Evolutionary conservation across 2,888 invertebrate genomes (phyloP).

Genomic region (Torymus texanus): DNA sequence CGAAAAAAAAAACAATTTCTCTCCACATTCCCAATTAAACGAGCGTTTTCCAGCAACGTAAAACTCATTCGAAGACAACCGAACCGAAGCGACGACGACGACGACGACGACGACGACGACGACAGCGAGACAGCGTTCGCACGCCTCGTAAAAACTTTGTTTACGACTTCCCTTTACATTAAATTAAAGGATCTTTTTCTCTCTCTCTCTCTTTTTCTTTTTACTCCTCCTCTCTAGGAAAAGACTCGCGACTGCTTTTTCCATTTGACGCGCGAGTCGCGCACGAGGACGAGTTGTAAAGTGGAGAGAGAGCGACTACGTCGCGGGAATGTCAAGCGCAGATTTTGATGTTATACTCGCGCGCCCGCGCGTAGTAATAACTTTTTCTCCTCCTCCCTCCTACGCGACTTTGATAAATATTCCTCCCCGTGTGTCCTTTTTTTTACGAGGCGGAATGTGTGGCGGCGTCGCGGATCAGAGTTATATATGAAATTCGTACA

Average conservation of each 20-base stretch:
- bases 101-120: too few species aligned
- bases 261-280: conserved; percentile 40
- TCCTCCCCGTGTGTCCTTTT: conserved; percentile 17
- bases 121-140: too few species aligned
- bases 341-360: conserved; percentile 38
- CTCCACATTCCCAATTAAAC: too few species aligned
- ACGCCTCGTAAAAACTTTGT: conserved; percentile 47
- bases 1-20: background rate
- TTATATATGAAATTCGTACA: conserved; percentile 40
- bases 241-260: conserved; percentile 25
- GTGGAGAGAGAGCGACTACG: conserved; percentile 2
- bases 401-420: conserved; percentile 48
- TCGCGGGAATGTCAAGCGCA: conserved; percentile 44
- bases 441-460: conserved; percentile 40
- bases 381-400: conserved; percentile 2
- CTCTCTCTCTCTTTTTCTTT: background rate
- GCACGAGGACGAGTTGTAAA: conserved; percentile 17
- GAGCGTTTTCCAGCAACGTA: conserved; percentile 3
- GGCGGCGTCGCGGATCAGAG: conserved; percentile 43
- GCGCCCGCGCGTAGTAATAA: conserved; percentile 31
- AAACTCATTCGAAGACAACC: background rate
- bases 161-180: conserved; percentile 51
- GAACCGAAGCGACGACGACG: too few species aligned
- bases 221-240: background rate
- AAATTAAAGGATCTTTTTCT: conserved; percentile 36